phyloP scores from a whole-genome alignment of 1,140 invertebrate species.

The Drosophila watanabei region DNA sequence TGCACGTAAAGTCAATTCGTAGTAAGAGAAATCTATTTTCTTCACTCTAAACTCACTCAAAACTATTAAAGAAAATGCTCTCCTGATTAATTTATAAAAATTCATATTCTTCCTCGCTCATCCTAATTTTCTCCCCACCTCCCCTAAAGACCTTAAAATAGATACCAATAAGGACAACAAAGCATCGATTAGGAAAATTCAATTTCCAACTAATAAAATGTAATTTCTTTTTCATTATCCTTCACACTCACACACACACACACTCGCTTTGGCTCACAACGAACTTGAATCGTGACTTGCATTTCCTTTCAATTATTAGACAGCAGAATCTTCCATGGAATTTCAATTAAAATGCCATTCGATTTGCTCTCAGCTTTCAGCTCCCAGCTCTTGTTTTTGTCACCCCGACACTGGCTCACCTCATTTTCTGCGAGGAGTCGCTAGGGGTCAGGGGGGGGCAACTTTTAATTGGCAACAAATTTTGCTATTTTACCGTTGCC shows the following conservation, averaged over 20 bases:
- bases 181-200: conserved; percentile 46
- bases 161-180: neutral
- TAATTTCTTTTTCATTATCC: conserved; percentile 58
- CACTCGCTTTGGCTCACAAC: too few relatives aligned
- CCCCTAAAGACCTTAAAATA: neutral
- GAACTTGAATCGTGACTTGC: conserved; percentile 55
- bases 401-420: conserved; percentile 28
- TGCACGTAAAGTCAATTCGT: too few relatives aligned
- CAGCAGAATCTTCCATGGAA: conserved; percentile 45
- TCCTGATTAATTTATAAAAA: neutral
- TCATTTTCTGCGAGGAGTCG: conserved; percentile 8
- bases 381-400: conserved; percentile 27
- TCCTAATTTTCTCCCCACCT: too few relatives aligned
- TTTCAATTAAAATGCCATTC: conserved; percentile 63
- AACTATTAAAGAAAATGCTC: neutral
- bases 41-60: too few relatives aligned
- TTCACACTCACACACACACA: neutral
- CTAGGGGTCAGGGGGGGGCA: neutral
- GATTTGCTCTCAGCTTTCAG: conserved; percentile 26
- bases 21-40: too few relatives aligned
- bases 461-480: conserved; percentile 65
- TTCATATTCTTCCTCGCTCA: neutral
- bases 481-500: conserved; percentile 28
- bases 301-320: conserved; percentile 50
- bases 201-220: conserved; percentile 58